A percentile compares a stretch with the other conserved stretches of the same genome.
Evolutionary conservation across 2,888 invertebrate genomes (phyloP).

Genomic region (Cyrtodaria siliqua): DNA sequence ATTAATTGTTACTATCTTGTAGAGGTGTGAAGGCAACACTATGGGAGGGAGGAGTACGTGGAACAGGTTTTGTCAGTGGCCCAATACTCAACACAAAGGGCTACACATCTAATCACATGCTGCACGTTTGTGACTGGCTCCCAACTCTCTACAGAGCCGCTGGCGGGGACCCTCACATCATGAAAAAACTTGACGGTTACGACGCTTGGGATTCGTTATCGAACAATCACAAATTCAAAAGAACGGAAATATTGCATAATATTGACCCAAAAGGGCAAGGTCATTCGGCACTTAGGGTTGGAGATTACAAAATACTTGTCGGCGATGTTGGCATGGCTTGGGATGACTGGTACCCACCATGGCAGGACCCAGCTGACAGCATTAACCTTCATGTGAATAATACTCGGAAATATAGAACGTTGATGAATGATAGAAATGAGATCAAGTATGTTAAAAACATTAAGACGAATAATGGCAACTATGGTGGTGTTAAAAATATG

Average conservation of each 20-base stretch:
- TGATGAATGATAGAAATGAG: too few species aligned
- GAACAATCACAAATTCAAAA: constrained; percentile 88
- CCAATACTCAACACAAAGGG: constrained; percentile 88
- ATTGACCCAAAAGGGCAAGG: constrained; percentile 75
- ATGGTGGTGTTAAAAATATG: too few species aligned
- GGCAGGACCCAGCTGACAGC: constrained; percentile 64
- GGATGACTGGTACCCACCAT: constrained; percentile 81
- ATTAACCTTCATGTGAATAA: constrained; percentile 57
- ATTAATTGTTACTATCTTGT: too few species aligned
- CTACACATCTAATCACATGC: constrained; percentile 90
- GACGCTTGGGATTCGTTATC: constrained; percentile 92
- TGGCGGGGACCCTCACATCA: constrained; percentile 85
- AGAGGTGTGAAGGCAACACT: constrained; percentile 85
- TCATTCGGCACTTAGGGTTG: constrained; percentile 75
- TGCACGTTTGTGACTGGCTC: constrained; percentile 96
- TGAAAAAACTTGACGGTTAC: constrained; percentile 89
- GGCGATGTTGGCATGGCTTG: constrained; percentile 73
- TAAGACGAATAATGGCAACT: neutral
- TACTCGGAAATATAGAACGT: constrained; percentile 22
- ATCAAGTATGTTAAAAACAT: neutral
- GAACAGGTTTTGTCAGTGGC: constrained; percentile 93
- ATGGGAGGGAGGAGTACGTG: constrained; percentile 93
- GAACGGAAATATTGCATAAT: constrained; percentile 88
- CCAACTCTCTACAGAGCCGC: constrained; percentile 93
- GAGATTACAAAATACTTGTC: constrained; percentile 81